phyloP scores from a whole-genome alignment of 2,797 vertebrate genomes.

The Sebastes matsubarae region DNA sequence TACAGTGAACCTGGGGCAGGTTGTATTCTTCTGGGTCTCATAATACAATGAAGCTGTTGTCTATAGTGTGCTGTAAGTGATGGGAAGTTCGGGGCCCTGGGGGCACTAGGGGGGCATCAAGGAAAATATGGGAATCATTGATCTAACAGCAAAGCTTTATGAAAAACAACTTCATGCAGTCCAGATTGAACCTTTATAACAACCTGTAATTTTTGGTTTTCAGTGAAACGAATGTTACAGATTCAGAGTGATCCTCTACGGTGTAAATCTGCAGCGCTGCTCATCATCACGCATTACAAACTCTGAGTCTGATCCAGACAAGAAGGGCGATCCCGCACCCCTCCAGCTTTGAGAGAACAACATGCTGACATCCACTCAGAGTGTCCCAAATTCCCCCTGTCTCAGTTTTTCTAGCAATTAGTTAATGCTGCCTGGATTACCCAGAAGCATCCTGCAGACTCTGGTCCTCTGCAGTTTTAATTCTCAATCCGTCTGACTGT shows the following conservation, averaged over 20 bases:
- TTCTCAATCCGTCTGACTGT: constrained; percentile 16
- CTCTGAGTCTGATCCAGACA: constrained; percentile 1
- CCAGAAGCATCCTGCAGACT: constrained; percentile 15
- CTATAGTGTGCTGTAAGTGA: no score
- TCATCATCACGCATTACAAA: neutral
- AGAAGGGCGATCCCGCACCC: neutral
- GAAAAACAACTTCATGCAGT: neutral
- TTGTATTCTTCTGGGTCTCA: neutral
- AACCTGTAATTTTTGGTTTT: neutral
- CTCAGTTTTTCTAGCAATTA: constrained; percentile 50
- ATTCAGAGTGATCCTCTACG: neutral
- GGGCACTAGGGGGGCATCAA: no score
- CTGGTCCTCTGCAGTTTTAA: constrained; percentile 6
- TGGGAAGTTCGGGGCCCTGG: no score
- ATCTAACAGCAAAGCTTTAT: neutral
- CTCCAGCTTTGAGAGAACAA: constrained; percentile 22
- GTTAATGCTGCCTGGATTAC: constrained; percentile 35
- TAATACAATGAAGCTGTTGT: no score
- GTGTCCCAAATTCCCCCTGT: constrained; percentile 37
- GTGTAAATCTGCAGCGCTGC: neutral
- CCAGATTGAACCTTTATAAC: neutral
- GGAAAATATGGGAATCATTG: no score
- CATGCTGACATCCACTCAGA: neutral
- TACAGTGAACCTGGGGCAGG: neutral
- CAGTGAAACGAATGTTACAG: neutral